These are phyloP conservation scores for Perca fluviatilis DNA, from an alignment of 2,113 vertebrate species.

Conservation along the genomic window DNA sequence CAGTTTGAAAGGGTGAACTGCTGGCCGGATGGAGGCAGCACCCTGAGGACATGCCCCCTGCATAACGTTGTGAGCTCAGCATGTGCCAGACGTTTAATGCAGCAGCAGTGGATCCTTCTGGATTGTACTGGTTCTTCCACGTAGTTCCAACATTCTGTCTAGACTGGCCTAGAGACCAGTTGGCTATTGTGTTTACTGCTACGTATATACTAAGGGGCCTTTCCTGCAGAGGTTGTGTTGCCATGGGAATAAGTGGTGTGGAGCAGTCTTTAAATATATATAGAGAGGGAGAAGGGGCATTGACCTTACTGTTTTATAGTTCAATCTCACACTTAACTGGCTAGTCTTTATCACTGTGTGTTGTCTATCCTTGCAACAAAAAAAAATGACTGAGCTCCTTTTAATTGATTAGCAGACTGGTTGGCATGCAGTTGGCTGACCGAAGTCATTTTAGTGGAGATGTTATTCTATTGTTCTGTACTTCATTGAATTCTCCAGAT, in stretches of 20 bases:
- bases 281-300: not conserved
- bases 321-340: conserved; percentile 23
- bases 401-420: conserved; percentile 33
- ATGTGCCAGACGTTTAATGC: conserved; percentile 11
- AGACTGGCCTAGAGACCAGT: not conserved
- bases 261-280: conserved; percentile 13
- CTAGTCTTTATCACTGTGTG: not conserved
- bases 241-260: conserved; percentile 26
- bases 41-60: conserved; percentile 56
- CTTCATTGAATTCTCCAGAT: not conserved
- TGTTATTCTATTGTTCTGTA: conserved; percentile 14
- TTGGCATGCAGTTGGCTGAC: conserved; percentile 31
- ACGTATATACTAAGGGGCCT: not conserved
- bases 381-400: conserved; percentile 17
- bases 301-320: conserved; percentile 16
- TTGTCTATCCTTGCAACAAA: conserved; percentile 14
- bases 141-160: conserved; percentile 11
- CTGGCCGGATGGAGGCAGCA: conserved; percentile 51
- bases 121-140: conserved; percentile 5
- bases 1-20: conserved; percentile 63
- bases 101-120: conserved; percentile 12
- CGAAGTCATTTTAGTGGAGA: conserved; percentile 24
- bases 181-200: not conserved
- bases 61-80: conserved; percentile 50
- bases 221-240: conserved; percentile 8